Percentiles rank a stretch among this genome's conserved stretches.
phyloP scores from a whole-genome alignment of 2,113 vertebrate genomes.

The western clawed frog (Xenopus tropicalis) region DNA sequence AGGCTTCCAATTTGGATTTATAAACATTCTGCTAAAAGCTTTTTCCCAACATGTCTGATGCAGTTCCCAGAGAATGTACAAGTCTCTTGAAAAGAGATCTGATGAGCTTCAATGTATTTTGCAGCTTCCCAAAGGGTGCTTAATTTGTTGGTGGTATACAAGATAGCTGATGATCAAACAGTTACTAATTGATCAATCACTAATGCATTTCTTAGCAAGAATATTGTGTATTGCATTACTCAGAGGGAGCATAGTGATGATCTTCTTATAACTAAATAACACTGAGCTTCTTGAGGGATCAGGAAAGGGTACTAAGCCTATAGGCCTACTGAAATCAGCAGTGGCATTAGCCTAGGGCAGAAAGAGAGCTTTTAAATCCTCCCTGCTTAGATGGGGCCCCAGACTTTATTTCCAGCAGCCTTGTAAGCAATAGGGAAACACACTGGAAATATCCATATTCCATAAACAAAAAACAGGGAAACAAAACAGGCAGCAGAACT shows the following conservation, averaged over 20 bases:
- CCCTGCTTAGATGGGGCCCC: no score
- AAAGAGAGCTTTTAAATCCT: no score
- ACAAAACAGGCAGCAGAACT: no score
- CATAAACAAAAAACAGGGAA: no score
- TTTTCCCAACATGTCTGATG: conserved; percentile 16
- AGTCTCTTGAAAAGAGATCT: conserved; percentile 26
- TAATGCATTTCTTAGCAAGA: background rate
- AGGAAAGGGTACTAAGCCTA: no score
- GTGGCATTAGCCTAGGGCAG: no score
- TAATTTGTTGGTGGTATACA: background rate
- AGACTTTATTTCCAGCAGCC: no score
- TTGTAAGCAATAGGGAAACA: no score
- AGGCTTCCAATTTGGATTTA: no score
- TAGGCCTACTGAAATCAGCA: no score
- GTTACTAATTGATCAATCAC: conserved; percentile 14
- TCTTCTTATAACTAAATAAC: background rate
- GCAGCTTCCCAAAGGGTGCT: background rate
- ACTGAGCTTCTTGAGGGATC: background rate
- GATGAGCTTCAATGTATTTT: conserved; percentile 10
- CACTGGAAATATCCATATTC: no score
- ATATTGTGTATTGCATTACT: conserved; percentile 5
- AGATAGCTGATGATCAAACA: conserved; percentile 21
- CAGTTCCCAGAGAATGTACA: conserved; percentile 13
- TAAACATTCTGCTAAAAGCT: conserved; percentile 20
- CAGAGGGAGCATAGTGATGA: conserved; percentile 17